A percentile compares a stretch with the other conserved stretches of the same genome.
phyloP scores from a whole-genome alignment of 2,113 vertebrate genomes.

The Rhinogobius similis region DNA sequence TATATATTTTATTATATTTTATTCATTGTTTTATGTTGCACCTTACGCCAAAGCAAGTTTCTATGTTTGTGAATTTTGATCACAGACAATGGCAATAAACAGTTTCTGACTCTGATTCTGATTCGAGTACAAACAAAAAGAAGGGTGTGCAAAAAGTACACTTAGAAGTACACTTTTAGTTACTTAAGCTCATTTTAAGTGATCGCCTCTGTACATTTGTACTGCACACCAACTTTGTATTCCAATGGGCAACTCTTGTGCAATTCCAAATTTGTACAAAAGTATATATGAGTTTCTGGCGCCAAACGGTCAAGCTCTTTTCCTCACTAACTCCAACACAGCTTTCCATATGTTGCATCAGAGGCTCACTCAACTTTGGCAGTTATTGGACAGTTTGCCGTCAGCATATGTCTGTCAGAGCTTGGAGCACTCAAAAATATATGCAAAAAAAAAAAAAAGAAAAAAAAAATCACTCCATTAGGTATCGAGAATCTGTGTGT shows the following conservation, averaged over 20 bases:
- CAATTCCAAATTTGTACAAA: background rate
- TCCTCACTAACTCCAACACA: background rate
- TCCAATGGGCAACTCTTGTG: background rate
- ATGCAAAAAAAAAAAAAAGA: background rate
- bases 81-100: too few relatives aligned
- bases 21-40: too few relatives aligned
- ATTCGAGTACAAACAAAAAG: too few relatives aligned
- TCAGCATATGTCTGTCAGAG: background rate
- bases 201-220: background rate
- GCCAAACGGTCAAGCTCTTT: background rate
- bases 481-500: too few relatives aligned
- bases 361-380: background rate
- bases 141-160: too few relatives aligned
- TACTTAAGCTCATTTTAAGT: too few relatives aligned
- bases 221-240: background rate
- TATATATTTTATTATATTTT: too few relatives aligned
- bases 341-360: background rate
- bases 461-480: background rate
- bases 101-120: too few relatives aligned
- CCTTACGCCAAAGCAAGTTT: too few relatives aligned
- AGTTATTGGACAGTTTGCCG: background rate
- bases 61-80: too few relatives aligned
- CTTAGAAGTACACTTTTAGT: too few relatives aligned
- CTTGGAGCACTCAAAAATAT: background rate
- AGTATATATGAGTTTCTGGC: background rate